phyloP scores from a whole-genome alignment of 1,140 invertebrate species.

The Sminthurides bifidus region DNA sequence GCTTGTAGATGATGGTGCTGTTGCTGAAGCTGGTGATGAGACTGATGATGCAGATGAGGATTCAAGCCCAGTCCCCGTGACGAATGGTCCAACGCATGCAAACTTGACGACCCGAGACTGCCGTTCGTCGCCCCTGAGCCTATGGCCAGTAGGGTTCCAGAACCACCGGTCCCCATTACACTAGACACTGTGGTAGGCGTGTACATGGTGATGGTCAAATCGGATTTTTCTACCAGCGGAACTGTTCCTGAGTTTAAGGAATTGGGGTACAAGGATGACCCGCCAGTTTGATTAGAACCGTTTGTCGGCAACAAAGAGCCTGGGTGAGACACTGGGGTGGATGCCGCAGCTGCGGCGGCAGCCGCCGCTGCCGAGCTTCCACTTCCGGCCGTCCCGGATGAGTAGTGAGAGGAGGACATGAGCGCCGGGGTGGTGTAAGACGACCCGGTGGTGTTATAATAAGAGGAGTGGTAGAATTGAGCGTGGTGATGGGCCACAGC shows the following conservation, averaged over 20 bases:
- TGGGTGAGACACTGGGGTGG: background rate
- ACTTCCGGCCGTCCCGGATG: background rate
- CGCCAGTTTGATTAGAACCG: background rate
- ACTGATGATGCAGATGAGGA: background rate
- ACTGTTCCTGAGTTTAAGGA: background rate
- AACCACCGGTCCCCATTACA: background rate
- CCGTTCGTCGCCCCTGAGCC: background rate
- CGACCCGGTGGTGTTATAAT: constrained; percentile 16
- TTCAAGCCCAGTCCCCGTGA: background rate
- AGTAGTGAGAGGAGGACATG: constrained; percentile 15
- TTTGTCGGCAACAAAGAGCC: background rate
- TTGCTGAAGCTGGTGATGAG: constrained; percentile 12
- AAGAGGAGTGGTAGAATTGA: constrained; percentile 23
- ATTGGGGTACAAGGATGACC: background rate
- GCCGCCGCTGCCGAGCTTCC: background rate
- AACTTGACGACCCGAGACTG: background rate
- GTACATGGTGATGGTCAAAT: constrained; percentile 29
- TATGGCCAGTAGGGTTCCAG: background rate
- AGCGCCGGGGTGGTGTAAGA: constrained; percentile 15
- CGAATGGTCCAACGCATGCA: background rate
- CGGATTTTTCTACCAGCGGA: constrained; percentile 23
- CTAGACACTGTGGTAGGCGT: too few relatives aligned
- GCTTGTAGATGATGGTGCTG: too few relatives aligned
- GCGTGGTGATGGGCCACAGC: constrained; percentile 23
- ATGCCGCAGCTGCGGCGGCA: background rate